Conservation (phyloP, 2,797 vertebrate genomes). For the Onychomys torridus region DNA sequence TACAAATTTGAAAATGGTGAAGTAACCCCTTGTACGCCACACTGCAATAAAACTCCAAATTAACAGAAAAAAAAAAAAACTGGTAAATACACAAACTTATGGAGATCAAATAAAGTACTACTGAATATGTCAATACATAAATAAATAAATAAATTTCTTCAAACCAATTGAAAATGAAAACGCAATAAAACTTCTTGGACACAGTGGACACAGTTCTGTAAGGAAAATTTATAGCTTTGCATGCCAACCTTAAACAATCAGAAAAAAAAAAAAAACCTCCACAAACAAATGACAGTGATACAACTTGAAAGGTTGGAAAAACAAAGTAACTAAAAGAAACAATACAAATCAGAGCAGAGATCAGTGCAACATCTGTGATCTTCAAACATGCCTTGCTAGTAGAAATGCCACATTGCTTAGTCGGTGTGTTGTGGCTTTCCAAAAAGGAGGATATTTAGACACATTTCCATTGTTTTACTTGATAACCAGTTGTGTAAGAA, state of each 20-base stretch:
- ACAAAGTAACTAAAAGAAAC: background rate
- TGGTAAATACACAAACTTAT: background rate
- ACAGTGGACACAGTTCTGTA: background rate
- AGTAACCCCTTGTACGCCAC: too few species aligned
- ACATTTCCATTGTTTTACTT: constrained; percentile 45
- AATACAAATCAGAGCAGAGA: background rate
- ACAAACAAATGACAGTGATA: background rate
- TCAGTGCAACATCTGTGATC: background rate
- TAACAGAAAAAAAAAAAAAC: background rate
- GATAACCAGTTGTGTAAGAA: background rate
- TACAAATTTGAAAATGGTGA: background rate
- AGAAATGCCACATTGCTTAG: background rate
- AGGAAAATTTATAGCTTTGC: background rate
- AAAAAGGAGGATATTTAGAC: constrained; percentile 32
- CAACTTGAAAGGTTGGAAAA: background rate
- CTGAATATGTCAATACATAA: background rate
- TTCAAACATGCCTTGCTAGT: background rate
- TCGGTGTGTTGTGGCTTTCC: background rate
- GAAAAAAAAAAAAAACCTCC: background rate
- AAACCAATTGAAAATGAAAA: background rate
- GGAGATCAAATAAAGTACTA: too few species aligned
- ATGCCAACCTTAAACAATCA: background rate
- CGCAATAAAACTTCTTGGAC: background rate
- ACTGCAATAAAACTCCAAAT: background rate
- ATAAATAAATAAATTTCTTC: background rate